phyloP scores from a whole-genome alignment of 2,113 vertebrate genomes.

The Pao palembangensis region DNA sequence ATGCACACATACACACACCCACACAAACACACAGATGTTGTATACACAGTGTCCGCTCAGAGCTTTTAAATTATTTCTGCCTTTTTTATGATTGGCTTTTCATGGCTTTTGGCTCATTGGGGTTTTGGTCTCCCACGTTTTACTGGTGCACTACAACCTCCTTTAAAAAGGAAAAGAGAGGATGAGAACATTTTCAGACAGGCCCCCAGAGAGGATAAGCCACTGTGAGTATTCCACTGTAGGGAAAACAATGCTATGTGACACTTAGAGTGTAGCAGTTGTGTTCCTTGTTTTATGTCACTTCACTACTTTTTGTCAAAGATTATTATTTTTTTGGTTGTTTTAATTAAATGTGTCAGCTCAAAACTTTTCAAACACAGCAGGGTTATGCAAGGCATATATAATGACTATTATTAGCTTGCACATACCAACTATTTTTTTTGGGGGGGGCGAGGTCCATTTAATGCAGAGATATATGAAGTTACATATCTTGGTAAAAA shows the following conservation, averaged over 20 bases:
- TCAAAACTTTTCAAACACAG: constrained; percentile 28
- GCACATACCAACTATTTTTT: no score
- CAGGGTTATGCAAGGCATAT: constrained; percentile 2
- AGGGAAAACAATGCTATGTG: constrained; percentile 32
- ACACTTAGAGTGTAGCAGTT: constrained; percentile 75
- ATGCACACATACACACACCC: constrained; percentile 34
- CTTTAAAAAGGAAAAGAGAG: constrained; percentile 8
- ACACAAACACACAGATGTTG: constrained; percentile 31
- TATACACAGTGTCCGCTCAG: constrained; percentile 51
- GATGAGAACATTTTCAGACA: constrained; percentile 17
- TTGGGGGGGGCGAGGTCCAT: no score
- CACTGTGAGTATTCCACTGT: constrained; percentile 9
- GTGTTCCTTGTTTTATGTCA: constrained; percentile 68
- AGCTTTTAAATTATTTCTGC: constrained; percentile 29
- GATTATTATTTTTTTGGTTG: background rate
- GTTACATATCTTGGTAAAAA: no score
- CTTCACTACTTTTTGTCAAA: constrained; percentile 59
- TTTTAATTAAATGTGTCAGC: background rate
- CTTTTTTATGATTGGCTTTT: constrained; percentile 17
- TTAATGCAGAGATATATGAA: no score
- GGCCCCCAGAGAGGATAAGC: background rate
- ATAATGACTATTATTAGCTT: no score
- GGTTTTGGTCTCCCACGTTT: constrained; percentile 10
- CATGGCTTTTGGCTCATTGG: constrained; percentile 18
- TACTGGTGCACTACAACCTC: background rate